Conservation (phyloP, 2,797 vertebrate genomes). For the Protosalanx chinensis region DNA sequence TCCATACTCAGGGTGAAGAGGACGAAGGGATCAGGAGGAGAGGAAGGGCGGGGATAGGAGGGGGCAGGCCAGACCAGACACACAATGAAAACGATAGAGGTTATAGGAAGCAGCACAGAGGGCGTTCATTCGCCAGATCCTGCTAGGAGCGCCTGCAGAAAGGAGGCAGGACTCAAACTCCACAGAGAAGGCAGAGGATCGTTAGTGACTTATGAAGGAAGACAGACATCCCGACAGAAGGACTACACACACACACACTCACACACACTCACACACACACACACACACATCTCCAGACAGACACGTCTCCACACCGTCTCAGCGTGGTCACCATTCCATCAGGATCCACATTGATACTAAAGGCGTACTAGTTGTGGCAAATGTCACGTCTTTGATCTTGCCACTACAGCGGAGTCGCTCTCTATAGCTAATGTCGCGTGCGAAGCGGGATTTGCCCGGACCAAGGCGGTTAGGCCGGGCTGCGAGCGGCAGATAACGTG, state of each 20-base stretch:
- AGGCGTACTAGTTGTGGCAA: constrained; percentile 48
- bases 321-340: constrained; percentile 16
- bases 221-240: no score
- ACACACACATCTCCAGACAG: no score
- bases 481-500: constrained; percentile 67
- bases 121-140: constrained; percentile 43
- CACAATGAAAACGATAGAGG: constrained; percentile 43
- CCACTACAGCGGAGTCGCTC: constrained; percentile 49
- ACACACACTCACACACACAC: no score
- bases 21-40: no score
- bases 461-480: constrained; percentile 54
- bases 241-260: no score
- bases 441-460: constrained; percentile 46
- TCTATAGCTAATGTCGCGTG: constrained; percentile 32
- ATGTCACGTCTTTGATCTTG: constrained; percentile 68
- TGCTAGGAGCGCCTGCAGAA: no score
- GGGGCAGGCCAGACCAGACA: constrained; percentile 28
- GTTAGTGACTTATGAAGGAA: no score
- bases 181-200: constrained; percentile 27
- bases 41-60: no score
- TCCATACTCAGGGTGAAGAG: no score
- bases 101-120: constrained; percentile 22
- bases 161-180: constrained; percentile 19
- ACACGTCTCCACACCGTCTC: constrained; percentile 31
- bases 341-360: constrained; percentile 45